Conservation (phyloP, 2,888 invertebrate genomes). For the Pharmacophagus antenor region DNA sequence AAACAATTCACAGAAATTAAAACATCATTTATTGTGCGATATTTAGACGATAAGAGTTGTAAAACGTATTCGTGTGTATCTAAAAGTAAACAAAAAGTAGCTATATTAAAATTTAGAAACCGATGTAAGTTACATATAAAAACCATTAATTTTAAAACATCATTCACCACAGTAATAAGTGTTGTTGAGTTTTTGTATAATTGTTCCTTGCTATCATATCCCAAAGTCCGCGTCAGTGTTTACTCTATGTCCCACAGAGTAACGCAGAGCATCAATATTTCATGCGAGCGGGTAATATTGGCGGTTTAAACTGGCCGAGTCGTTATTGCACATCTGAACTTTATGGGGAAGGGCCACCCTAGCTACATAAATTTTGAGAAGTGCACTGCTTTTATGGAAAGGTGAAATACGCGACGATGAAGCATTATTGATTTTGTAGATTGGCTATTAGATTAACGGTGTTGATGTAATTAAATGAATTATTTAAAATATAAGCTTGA, state of each 20-base stretch:
- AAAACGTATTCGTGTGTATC: too few relatives aligned
- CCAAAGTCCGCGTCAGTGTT: conserved; percentile 41
- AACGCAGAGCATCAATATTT: conserved; percentile 68
- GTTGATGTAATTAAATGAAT: conserved; percentile 15
- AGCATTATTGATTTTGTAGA: conserved; percentile 71
- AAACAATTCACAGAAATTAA: too few relatives aligned
- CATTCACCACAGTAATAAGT: conserved; percentile 3
- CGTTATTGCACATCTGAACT: conserved; percentile 74
- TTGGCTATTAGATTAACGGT: conserved; percentile 48
- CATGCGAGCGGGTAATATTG: conserved; percentile 64
- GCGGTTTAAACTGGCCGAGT: conserved; percentile 70
- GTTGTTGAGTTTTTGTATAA: conserved; percentile 19
- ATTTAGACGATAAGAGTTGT: too few relatives aligned
- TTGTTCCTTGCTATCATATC: conserved; percentile 9
- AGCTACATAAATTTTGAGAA: conserved; percentile 72
- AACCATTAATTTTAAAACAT: conserved; percentile 4
- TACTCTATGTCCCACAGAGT: conserved; percentile 45
- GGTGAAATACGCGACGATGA: conserved; percentile 61
- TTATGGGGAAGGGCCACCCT: conserved; percentile 71
- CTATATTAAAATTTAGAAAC: too few relatives aligned
- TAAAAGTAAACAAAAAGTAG: too few relatives aligned
- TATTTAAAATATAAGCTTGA: too few relatives aligned
- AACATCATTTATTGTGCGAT: too few relatives aligned
- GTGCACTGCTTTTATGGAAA: conserved; percentile 68
- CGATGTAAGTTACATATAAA: too few relatives aligned